These are phyloP conservation scores for Numenius phaeopus DNA, from an alignment of 2,797 vertebrate species.

Conservation along the genomic window DNA sequence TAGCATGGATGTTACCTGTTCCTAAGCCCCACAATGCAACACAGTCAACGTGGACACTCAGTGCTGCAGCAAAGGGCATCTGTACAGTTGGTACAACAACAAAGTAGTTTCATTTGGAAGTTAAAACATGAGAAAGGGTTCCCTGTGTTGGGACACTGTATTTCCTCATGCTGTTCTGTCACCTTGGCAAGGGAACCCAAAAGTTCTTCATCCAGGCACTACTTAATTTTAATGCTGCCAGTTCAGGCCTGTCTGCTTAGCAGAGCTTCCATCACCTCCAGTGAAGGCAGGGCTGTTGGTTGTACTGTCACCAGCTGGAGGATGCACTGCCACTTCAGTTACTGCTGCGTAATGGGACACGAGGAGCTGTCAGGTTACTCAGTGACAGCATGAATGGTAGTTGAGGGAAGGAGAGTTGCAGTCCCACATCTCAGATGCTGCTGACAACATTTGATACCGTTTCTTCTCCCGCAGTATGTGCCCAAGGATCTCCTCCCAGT, in stretches of 20 bases:
- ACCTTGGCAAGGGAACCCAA: not conserved
- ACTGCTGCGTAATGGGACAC: not conserved
- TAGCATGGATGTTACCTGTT: not conserved
- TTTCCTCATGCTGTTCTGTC: not conserved
- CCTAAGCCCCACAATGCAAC: not conserved
- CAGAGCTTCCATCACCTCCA: not conserved
- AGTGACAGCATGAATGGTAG: not conserved
- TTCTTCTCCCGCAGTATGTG: constrained; percentile 86
- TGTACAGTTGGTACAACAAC: not conserved
- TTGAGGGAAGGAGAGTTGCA: not conserved
- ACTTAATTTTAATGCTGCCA: not conserved
- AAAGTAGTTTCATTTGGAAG: not conserved
- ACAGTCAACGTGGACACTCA: not conserved
- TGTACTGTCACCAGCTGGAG: not conserved
- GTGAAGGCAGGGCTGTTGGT: not conserved
- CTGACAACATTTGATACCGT: not conserved
- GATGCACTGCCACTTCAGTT: not conserved
- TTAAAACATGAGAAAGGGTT: not conserved
- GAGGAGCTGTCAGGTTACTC: not conserved
- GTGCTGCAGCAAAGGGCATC: not conserved
- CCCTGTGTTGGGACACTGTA: not conserved
- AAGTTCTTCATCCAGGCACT: not conserved
- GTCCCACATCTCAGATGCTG: not conserved
- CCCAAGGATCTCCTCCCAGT: constrained; percentile 94
- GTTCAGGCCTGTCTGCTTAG: not conserved